Evolutionary conservation across 2,888 invertebrate genomes (phyloP).

Genomic region (Orthosia incerta): DNA sequence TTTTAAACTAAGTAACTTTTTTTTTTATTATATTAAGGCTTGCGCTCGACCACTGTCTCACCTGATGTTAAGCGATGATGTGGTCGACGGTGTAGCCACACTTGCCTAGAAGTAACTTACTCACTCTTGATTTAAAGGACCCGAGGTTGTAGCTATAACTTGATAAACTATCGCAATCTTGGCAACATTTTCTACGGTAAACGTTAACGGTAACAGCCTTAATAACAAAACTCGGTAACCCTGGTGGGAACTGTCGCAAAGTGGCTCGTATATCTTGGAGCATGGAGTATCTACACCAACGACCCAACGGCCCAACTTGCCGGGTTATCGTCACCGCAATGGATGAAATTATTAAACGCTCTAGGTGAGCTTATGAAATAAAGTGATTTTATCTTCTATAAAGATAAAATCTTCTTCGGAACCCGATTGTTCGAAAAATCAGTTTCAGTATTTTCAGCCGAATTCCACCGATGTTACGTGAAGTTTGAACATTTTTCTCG

Average conservation of each 20-base stretch:
- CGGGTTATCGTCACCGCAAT: constrained; percentile 67
- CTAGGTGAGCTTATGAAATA: constrained; percentile 53
- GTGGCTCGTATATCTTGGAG: constrained; percentile 70
- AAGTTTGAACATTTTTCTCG: constrained; percentile 59
- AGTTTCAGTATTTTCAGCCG: constrained; percentile 6
- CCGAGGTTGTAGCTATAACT: neutral
- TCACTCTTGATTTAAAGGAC: too few relatives aligned
- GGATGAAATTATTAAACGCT: constrained; percentile 70
- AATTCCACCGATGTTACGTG: constrained; percentile 25
- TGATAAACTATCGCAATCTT: constrained; percentile 52
- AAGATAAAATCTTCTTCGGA: constrained; percentile 50
- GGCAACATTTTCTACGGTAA: constrained; percentile 43
- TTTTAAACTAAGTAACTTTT: constrained; percentile 33
- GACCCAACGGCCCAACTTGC: constrained; percentile 67
- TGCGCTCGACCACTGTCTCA: too few relatives aligned
- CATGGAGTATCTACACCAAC: constrained; percentile 68
- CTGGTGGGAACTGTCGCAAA: constrained; percentile 67
- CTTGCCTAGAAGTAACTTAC: too few relatives aligned
- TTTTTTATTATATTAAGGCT: too few relatives aligned
- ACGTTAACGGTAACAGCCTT: constrained; percentile 44
- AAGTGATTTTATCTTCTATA: constrained; percentile 62
- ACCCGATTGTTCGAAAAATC: constrained; percentile 52
- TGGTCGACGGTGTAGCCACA: too few relatives aligned
- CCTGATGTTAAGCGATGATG: too few relatives aligned
- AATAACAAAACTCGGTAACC: constrained; percentile 57